Percentiles rank a stretch among this genome's conserved stretches.
phyloP scores from a whole-genome alignment of 2,888 invertebrate species.

The Gortyna flavago region DNA sequence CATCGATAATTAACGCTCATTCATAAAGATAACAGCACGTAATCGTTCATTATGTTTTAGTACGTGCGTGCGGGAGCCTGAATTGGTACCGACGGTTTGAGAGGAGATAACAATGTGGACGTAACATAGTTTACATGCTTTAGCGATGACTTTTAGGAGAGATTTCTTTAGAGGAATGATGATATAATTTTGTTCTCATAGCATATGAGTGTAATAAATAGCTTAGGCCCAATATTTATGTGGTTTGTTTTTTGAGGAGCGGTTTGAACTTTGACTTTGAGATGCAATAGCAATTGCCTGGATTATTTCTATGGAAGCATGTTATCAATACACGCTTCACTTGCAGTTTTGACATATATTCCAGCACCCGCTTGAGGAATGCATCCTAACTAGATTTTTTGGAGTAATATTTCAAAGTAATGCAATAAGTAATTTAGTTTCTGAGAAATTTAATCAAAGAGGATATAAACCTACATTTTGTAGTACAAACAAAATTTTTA shows the following conservation, averaged over 20 bases:
- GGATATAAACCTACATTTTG: slow-evolving; percentile 35
- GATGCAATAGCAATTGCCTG: neutral
- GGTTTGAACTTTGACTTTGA: neutral
- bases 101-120: slow-evolving; percentile 24
- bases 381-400: too few species aligned
- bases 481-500: neutral
- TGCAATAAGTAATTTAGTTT: slow-evolving; percentile 4
- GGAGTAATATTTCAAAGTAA: neutral
- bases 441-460: neutral
- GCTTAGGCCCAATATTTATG: neutral
- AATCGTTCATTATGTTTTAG: slow-evolving; percentile 48
- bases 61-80: slow-evolving; percentile 24
- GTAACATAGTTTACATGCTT: slow-evolving; percentile 6
- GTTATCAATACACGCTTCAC: neutral
- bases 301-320: neutral
- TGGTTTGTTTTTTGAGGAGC: neutral
- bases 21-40: slow-evolving; percentile 59
- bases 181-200: neutral
- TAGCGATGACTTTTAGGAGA: slow-evolving; percentile 11
- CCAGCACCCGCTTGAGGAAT: neutral
- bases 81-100: slow-evolving; percentile 17
- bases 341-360: neutral
- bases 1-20: slow-evolving; percentile 63
- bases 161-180: slow-evolving; percentile 14
- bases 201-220: neutral